Evolutionary conservation across 2,888 invertebrate genomes (phyloP).

Genomic region (Cancer borealis): DNA sequence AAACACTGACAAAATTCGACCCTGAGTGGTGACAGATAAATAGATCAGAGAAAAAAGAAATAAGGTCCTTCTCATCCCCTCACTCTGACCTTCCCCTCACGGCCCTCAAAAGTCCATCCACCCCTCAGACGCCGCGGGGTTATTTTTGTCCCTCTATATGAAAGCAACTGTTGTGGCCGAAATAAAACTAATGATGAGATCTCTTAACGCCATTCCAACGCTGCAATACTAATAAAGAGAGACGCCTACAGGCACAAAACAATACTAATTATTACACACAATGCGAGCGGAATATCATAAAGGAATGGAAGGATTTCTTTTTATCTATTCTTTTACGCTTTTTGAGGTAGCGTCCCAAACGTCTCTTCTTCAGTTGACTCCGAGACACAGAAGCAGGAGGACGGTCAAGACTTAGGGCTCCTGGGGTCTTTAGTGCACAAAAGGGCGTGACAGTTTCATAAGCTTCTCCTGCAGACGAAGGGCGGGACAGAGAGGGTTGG

Average conservation of each 20-base stretch:
- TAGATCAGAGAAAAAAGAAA: neutral
- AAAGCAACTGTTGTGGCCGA: neutral
- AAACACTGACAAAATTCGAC: neutral
- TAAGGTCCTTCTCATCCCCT: neutral
- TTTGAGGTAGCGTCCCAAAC: neutral
- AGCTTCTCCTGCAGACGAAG: neutral
- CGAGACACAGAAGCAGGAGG: neutral
- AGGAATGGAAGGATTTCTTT: neutral
- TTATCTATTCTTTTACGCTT: neutral
- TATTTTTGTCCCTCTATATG: neutral
- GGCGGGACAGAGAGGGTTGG: neutral
- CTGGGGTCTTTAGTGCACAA: neutral
- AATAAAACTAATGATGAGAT: neutral
- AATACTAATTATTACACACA: neutral
- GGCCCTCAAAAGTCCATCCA: neutral
- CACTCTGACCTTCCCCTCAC: neutral
- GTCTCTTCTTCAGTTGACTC: neutral
- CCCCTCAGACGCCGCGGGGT: neutral
- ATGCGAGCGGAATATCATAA: neutral
- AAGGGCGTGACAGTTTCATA: neutral
- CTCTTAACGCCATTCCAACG: too few relatives aligned
- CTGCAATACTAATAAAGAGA: too few relatives aligned
- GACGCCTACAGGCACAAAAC: too few relatives aligned
- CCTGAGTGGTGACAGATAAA: slow-evolving; percentile 8
- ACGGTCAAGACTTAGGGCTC: neutral